Evolutionary conservation across 2,113 vertebrate genomes (phyloP).

Genomic region (Dipodomys spectabilis): DNA sequence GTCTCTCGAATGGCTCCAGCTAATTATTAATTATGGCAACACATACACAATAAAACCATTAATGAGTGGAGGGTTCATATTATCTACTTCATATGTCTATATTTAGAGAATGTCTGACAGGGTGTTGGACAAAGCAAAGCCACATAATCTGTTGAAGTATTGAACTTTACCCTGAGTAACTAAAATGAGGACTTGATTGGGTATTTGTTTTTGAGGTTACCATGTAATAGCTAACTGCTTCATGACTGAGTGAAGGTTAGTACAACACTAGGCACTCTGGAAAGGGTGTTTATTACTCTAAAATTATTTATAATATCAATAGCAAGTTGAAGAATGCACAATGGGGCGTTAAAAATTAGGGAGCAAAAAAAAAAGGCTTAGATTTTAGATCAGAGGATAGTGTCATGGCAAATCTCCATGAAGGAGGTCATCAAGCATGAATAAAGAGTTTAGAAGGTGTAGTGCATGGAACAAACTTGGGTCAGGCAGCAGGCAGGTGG

Average conservation of each 20-base stretch:
- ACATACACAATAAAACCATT: not conserved
- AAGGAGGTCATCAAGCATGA: not conserved
- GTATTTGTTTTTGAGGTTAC: not conserved
- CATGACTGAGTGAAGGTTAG: not conserved
- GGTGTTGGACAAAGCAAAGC: not conserved
- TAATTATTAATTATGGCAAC: not conserved
- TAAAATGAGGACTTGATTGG: not conserved
- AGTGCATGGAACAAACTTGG: not conserved
- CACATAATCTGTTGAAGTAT: conserved; percentile 39
- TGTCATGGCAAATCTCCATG: not conserved
- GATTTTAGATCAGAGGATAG: not conserved
- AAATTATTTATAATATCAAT: conserved; percentile 32
- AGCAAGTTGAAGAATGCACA: not conserved
- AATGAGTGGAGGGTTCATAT: conserved; percentile 57
- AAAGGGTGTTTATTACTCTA: not conserved
- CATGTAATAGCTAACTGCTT: not conserved
- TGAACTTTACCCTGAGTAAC: conserved; percentile 9
- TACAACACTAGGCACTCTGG: not conserved
- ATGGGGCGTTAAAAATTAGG: not conserved
- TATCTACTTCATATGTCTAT: not conserved
- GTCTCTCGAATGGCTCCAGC: conserved; percentile 15
- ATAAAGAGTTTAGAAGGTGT: not conserved
- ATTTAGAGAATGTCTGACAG: conserved; percentile 65
- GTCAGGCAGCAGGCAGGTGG: not conserved
- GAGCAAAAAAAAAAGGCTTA: not conserved